phyloP scores from a whole-genome alignment of 2,888 invertebrate genomes.

The Dromius quadrimaculatus region DNA sequence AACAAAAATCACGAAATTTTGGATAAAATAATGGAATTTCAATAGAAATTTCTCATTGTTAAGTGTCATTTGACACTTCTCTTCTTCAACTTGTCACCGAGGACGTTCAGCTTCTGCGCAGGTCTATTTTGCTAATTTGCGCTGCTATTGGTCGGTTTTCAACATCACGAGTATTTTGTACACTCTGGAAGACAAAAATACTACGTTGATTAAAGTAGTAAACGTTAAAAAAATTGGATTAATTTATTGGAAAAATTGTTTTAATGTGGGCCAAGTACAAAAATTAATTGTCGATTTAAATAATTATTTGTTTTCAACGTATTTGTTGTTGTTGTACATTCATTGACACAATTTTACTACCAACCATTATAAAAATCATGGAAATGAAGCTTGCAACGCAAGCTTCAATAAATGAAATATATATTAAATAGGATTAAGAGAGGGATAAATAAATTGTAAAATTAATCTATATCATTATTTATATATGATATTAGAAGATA shows the following conservation, averaged over 20 bases:
- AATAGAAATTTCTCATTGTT: conserved; percentile 43
- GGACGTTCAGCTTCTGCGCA: conserved; percentile 23
- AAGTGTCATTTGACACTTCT: conserved; percentile 52
- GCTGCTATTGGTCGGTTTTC: conserved; percentile 12
- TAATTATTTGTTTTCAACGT: neutral
- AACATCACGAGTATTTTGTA: conserved; percentile 49
- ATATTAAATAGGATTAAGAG: conserved; percentile 8
- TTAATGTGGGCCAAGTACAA: no score
- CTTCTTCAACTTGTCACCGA: conserved; percentile 48
- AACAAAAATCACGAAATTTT: conserved; percentile 21
- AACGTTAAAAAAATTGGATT: conserved; percentile 18
- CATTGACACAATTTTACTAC: conserved; percentile 21
- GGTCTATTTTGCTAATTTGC: conserved; percentile 5
- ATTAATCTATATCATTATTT: conserved; percentile 39
- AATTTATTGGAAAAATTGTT: no score
- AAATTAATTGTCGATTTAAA: no score
- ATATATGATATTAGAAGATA: conserved; percentile 40
- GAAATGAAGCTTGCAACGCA: neutral
- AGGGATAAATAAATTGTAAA: neutral
- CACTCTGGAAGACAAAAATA: conserved; percentile 17
- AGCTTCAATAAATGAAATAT: conserved; percentile 26
- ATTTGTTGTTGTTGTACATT: neutral
- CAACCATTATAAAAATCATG: conserved; percentile 5
- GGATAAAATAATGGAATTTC: conserved; percentile 35
- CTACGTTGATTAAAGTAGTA: conserved; percentile 33